phyloP scores from a whole-genome alignment of 2,113 vertebrate species.

The Chlamydotis undulata region DNA sequence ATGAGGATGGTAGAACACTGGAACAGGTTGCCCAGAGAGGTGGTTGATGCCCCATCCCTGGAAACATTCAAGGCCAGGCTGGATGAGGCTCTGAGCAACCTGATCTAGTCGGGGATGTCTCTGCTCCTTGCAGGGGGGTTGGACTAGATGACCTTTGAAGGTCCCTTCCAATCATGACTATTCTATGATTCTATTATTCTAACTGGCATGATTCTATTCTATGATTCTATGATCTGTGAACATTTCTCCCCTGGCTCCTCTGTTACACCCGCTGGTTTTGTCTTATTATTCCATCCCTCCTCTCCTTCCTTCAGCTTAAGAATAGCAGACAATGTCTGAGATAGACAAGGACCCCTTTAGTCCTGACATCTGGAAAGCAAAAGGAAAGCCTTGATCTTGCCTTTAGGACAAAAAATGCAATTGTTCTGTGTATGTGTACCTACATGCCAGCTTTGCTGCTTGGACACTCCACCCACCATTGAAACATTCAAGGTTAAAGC shows the following conservation, averaged over 20 bases:
- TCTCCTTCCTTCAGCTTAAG: not conserved
- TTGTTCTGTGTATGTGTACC: not conserved
- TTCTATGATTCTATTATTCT: not conserved
- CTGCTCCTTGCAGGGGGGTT: no score
- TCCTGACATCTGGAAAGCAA: not conserved
- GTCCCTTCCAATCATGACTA: no score
- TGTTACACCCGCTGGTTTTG: not conserved
- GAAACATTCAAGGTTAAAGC: not conserved
- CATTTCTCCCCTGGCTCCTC: not conserved
- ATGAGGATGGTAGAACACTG: no score
- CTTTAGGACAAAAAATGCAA: not conserved
- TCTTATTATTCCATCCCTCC: not conserved
- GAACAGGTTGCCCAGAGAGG: no score
- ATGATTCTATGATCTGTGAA: not conserved
- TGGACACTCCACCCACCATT: rapidly evolving
- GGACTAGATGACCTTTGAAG: no score
- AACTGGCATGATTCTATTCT: no score
- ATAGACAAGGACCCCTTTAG: not conserved
- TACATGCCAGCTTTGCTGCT: not conserved
- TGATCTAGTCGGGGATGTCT: no score
- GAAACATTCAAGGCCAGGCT: no score
- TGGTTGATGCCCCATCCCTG: no score
- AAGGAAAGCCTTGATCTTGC: not conserved
- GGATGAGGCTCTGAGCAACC: no score
- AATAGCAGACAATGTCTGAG: not conserved